Evolutionary conservation across 92 coral and sea anemone genomes (phyloP).

Genomic region (Ricordea florida): DNA sequence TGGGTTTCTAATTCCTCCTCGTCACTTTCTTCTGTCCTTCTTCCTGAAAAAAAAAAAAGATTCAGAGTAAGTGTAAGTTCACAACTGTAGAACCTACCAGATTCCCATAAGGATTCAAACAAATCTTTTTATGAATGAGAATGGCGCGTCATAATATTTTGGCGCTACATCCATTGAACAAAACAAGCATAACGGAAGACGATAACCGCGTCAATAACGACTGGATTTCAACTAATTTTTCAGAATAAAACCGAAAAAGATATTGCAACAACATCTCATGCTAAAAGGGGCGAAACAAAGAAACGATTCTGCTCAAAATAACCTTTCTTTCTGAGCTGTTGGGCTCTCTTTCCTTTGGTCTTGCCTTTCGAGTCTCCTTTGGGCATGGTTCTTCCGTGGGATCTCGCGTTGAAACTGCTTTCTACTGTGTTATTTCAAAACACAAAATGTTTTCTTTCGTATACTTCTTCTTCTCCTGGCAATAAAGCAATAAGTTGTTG

Average conservation of each 20-base stretch:
- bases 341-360: conserved; percentile 65
- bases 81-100: no score
- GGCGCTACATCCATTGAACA: no score
- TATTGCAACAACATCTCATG: not conserved
- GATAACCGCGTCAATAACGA: no score
- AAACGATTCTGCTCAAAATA: not conserved
- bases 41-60: conserved; percentile 9
- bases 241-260: no score
- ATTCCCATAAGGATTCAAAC: no score
- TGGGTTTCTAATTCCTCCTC: conserved; percentile 77
- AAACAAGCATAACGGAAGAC: no score
- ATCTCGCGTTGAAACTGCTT: conserved; percentile 11
- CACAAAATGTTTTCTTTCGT: conserved; percentile 87
- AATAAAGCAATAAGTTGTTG: conserved; percentile 63
- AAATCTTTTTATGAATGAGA: no score
- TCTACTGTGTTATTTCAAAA: conserved; percentile 63
- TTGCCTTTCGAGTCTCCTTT: conserved; percentile 67
- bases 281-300: not conserved
- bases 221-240: no score
- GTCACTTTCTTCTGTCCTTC: conserved; percentile 35
- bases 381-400: conserved; percentile 67
- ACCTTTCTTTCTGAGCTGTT: conserved; percentile 78
- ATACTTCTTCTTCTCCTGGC: conserved; percentile 85
- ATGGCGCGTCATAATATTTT: no score
- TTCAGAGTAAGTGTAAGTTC: no score